Evolutionary conservation across 1,140 invertebrate genomes (phyloP).

Genomic region (Melanaphis sacchari): DNA sequence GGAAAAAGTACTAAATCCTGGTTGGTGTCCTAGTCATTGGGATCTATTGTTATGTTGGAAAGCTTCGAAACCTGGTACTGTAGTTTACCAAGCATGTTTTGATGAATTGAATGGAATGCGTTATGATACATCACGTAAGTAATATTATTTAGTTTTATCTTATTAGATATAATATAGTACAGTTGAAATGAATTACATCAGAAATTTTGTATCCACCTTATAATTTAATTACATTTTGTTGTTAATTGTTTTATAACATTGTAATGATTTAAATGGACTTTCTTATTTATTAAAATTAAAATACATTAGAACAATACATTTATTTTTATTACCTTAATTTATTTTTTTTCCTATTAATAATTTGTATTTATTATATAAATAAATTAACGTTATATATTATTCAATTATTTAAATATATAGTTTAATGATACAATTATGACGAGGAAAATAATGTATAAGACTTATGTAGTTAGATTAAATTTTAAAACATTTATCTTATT

Average conservation of each 20-base stretch:
- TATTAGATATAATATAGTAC: not conserved
- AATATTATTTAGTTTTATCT: not conserved
- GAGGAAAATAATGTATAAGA: not conserved
- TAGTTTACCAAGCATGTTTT: constrained; percentile 75
- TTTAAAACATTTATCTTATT: too few species aligned
- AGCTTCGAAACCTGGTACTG: constrained; percentile 69
- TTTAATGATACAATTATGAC: not conserved
- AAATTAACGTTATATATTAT: not conserved
- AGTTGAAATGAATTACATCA: not conserved
- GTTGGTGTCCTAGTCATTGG: constrained; percentile 69
- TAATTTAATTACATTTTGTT: not conserved
- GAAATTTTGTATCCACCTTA: not conserved
- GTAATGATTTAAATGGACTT: not conserved
- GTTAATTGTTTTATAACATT: not conserved
- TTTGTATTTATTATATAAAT: not conserved
- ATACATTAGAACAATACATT: not conserved
- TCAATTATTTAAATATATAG: not conserved
- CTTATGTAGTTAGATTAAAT: too few species aligned
- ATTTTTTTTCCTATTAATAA: not conserved
- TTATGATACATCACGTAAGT: constrained; percentile 74
- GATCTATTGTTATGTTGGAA: constrained; percentile 84
- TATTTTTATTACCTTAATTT: not conserved
- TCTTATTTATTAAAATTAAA: not conserved
- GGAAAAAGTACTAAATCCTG: not conserved
- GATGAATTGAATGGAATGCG: constrained; percentile 76